Conservation (phyloP, 1,140 invertebrate species). For the Homarus americanus region DNA sequence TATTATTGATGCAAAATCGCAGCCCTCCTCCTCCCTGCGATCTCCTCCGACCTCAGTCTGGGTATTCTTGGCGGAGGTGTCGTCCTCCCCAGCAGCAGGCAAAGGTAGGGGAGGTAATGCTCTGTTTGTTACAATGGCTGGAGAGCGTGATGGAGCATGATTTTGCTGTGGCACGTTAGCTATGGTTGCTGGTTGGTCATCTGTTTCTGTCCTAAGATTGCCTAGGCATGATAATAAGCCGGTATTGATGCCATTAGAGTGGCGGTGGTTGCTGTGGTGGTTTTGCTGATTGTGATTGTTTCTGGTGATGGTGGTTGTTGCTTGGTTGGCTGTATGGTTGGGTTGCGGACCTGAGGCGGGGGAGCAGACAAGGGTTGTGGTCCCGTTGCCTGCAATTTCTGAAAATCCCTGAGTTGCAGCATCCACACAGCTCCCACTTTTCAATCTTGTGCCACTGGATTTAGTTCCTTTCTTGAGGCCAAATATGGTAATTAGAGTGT, state of each 20-base stretch:
- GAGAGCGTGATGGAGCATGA: conserved; percentile 46
- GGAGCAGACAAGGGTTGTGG: conserved; percentile 56
- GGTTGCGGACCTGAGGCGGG: conserved; percentile 64
- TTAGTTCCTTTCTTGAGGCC: conserved; percentile 65
- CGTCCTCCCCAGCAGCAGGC: conserved; percentile 78
- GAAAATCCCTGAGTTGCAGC: conserved; percentile 71
- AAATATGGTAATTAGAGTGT: conserved; percentile 66
- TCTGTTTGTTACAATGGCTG: conserved; percentile 78
- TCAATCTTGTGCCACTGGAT: conserved; percentile 64
- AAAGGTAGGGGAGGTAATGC: conserved; percentile 88
- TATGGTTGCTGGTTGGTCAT: conserved; percentile 30
- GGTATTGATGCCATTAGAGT: conserved; percentile 63
- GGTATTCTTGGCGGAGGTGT: conserved; percentile 27
- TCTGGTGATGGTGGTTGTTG: conserved; percentile 52
- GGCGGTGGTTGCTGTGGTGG: conserved; percentile 60
- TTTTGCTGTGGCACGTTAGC: conserved; percentile 26
- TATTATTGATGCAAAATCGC: conserved; percentile 93
- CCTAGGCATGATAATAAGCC: conserved; percentile 62
- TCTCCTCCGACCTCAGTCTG: conserved; percentile 75
- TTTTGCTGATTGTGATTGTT: conserved; percentile 48
- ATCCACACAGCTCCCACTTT: conserved; percentile 68
- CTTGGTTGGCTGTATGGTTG: conserved; percentile 52
- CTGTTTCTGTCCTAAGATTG: conserved; percentile 50
- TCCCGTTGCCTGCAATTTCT: conserved; percentile 66
- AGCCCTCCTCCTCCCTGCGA: conserved; percentile 77